These are phyloP conservation scores for Virgularia gustaviana DNA, from an alignment of 92 coral and sea anemone species.

Conservation along the genomic window DNA sequence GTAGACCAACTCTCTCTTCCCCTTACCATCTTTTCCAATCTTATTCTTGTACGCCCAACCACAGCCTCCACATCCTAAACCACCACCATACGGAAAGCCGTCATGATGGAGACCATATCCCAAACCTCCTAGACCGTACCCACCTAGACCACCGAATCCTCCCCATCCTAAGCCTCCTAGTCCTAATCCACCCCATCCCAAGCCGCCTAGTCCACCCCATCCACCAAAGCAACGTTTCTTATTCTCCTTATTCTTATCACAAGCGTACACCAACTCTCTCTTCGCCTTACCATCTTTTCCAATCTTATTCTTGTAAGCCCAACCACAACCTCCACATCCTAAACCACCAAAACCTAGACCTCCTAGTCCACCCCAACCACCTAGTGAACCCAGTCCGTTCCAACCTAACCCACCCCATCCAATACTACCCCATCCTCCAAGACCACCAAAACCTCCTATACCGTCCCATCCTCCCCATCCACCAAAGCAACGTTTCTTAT, in stretches of 20 bases:
- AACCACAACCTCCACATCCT: conserved; percentile 41
- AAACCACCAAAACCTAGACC: conserved; percentile 38
- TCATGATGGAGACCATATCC: background rate
- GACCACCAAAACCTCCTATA: conserved; percentile 24
- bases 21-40: conserved; percentile 39
- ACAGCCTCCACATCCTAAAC: conserved; percentile 42
- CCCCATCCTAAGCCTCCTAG: background rate
- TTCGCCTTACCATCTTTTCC: background rate
- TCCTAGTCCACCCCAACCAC: no score
- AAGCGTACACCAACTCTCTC: background rate
- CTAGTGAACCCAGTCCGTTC: no score
- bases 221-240: conserved; percentile 7
- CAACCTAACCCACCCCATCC: background rate
- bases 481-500: conserved; percentile 18
- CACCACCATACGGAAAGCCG: conserved; percentile 25
- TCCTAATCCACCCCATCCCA: conserved; percentile 38
- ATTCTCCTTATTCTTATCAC: background rate
- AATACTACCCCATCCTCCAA: conserved; percentile 31
- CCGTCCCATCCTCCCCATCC: conserved; percentile 38
- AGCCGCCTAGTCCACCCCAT: conserved; percentile 46
- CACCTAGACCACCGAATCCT: background rate
- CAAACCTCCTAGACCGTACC: background rate
- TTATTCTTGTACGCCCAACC: conserved; percentile 35
- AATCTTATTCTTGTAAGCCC: background rate
- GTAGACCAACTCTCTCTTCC: conserved; percentile 16